Conservation (phyloP, 1,140 invertebrate genomes). For the Carposina sasakii region DNA sequence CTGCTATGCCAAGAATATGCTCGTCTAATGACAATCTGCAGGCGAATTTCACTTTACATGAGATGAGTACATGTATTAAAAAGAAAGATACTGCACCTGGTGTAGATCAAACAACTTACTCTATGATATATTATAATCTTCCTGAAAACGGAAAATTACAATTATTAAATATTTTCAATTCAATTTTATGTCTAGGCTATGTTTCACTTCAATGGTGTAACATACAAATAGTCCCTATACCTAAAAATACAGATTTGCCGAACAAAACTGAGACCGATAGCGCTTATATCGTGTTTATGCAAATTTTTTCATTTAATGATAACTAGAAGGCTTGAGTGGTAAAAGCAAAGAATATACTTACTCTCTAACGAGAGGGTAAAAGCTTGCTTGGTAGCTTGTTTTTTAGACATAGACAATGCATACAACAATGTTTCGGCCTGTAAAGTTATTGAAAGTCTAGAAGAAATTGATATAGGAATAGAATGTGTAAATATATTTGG, state of each 20-base stretch:
- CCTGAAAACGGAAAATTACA: too few relatives aligned
- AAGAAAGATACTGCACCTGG: too few relatives aligned
- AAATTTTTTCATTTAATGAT: slow-evolving; percentile 9
- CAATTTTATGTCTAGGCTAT: neutral
- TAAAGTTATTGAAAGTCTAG: neutral
- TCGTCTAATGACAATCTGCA: too few relatives aligned
- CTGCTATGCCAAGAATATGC: too few relatives aligned
- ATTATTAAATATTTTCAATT: too few relatives aligned
- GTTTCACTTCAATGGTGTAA: slow-evolving; percentile 3
- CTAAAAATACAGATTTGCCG: too few relatives aligned
- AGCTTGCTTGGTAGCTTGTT: slow-evolving; percentile 11
- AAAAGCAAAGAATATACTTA: neutral
- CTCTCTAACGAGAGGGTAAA: slow-evolving; percentile 1
- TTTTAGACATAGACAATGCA: slow-evolving; percentile 8
- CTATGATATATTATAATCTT: too few relatives aligned
- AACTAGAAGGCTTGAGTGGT: slow-evolving; percentile 3
- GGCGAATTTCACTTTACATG: too few relatives aligned
- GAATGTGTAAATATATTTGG: slow-evolving; percentile 7
- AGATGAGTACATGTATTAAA: too few relatives aligned
- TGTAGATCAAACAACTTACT: too few relatives aligned
- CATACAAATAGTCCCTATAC: slow-evolving; percentile 4
- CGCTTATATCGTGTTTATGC: neutral
- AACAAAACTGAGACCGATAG: neutral
- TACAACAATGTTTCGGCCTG: slow-evolving; percentile 2
- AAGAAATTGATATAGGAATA: neutral